Evolutionary conservation across 2,113 vertebrate genomes (phyloP), one percentile per base, ranked within the genome.

Genomic region (Prietella phreatophila): DNA sequence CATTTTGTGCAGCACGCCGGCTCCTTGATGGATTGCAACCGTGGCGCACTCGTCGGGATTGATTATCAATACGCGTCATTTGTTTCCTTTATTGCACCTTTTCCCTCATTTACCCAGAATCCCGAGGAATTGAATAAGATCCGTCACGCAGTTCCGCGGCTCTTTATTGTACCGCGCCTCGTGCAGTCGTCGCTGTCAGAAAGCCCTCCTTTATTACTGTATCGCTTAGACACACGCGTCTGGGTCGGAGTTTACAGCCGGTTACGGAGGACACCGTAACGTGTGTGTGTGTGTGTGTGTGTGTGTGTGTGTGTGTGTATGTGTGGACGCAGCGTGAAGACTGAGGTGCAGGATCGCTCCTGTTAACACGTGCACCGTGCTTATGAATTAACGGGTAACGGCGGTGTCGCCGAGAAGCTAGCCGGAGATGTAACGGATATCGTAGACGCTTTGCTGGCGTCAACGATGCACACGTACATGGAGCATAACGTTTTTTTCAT

Each of bases 21-120:
- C 65, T 79, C 84, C 58, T 82, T 90, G 89, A 91, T 88, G 85
- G 78, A 91, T 91, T 69, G 83, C 81, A 83, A 85, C 55, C 25
- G 60, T 20, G 50, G 65, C 58, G n/a, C 86, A 83, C 88, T 90
- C 88, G 88, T 90, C 87, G 83, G 88, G 85, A 92, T 89, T 86
- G 90, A 92, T 92, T 89, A 92, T 89, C 91, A 89, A 88, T 88
- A 84, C 42, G 88, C 73, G 79, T 86, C 89, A 88, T 93, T 92
- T 89, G 88, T 90, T 90, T 91, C 61, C 86, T 89, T 92, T 91
- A 91, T 90, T 91, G 75, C 87, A 87, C 88, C 82, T 85, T 90
- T 89, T 85, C 60, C 42, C 84, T 88, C 83, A 71, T 91, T 90
- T 89, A 86, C 82, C 88, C 71, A 76, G 86, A 85, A 90, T 86